Conservation (phyloP, 2,888 invertebrate species). For the Scotopteryx bipunctaria region DNA sequence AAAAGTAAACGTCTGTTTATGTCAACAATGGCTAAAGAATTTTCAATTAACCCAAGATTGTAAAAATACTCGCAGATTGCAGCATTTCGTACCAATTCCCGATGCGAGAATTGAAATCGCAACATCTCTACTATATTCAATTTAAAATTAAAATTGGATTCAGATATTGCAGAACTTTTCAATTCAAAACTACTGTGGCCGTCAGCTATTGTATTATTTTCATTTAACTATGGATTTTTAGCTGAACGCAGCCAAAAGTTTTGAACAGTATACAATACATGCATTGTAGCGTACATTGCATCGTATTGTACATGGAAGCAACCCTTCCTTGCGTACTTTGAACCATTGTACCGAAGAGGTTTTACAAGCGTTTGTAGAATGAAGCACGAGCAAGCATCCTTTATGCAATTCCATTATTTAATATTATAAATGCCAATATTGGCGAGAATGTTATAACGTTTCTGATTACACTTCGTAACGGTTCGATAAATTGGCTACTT, state of each 20-base stretch:
- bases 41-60: constrained; percentile 17
- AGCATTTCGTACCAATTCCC: constrained; percentile 12
- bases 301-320: background rate
- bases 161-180: constrained; percentile 24
- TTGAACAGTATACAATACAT: background rate
- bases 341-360: no score
- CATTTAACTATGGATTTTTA: constrained; percentile 9
- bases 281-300: background rate
- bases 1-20: background rate
- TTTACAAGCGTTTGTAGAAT: no score
- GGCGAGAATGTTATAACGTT: no score
- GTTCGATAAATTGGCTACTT: no score
- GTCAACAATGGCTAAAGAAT: background rate
- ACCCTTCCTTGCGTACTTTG: no score
- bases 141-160: constrained; percentile 25
- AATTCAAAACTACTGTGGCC: constrained; percentile 15
- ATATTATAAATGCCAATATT: no score
- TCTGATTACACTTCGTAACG: no score
- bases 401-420: no score
- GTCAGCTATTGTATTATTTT: constrained; percentile 16
- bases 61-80: constrained; percentile 9
- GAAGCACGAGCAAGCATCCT: no score
- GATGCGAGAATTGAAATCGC: constrained; percentile 16
- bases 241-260: constrained; percentile 1
- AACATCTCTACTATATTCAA: constrained; percentile 24